Evolutionary conservation across 2,888 invertebrate genomes (phyloP).

Genomic region (Rotaria sp.): DNA sequence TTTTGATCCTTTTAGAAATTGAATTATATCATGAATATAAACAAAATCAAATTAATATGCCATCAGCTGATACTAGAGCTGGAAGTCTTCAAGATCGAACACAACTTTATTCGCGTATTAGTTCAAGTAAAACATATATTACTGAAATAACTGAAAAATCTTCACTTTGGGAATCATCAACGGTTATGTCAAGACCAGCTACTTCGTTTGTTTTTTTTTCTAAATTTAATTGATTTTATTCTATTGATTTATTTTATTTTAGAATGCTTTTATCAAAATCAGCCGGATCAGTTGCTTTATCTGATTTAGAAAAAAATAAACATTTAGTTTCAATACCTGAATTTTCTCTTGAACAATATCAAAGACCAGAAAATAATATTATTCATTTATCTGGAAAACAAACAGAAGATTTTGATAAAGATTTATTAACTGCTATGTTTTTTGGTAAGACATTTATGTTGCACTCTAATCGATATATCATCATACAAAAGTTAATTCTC

Average conservation of each 20-base stretch:
- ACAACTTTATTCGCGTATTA: not conserved
- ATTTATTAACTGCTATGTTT: not conserved
- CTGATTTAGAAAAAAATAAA: not conserved
- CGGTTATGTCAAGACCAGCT: not conserved
- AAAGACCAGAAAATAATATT: not conserved
- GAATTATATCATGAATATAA: not conserved
- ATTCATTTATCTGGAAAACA: not conserved
- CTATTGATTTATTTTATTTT: not conserved
- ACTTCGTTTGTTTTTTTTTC: not conserved
- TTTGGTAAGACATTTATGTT: not conserved
- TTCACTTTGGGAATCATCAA: conserved; percentile 37
- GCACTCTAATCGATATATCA: too few species aligned
- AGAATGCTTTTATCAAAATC: not conserved
- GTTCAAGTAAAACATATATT: conserved; percentile 22
- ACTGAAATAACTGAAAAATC: conserved; percentile 29
- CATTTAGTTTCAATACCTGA: not conserved
- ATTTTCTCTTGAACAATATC: not conserved
- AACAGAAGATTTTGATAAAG: not conserved
- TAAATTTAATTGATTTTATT: not conserved
- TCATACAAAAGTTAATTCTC: not conserved
- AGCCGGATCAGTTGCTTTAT: not conserved
- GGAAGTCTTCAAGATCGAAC: not conserved
- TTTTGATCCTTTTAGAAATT: not conserved
- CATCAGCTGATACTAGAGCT: not conserved
- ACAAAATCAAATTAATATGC: not conserved